These are phyloP conservation scores for Coenonympha glycerion DNA, from an alignment of 2,888 invertebrate species.

Conservation along the genomic window DNA sequence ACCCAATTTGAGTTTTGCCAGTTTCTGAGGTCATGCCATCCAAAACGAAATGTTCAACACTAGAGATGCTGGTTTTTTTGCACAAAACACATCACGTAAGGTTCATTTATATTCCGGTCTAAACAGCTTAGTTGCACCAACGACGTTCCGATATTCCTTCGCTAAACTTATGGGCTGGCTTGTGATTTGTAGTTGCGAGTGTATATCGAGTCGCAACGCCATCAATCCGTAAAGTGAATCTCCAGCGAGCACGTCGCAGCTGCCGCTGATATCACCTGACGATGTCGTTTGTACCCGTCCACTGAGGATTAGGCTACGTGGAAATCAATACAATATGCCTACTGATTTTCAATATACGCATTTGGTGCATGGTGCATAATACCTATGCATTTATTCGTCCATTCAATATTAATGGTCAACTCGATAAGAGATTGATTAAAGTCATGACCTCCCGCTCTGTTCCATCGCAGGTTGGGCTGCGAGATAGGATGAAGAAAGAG, in stretches of 20 bases:
- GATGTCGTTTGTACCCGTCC: conserved; percentile 62
- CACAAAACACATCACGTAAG: background rate
- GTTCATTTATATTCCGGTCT: background rate
- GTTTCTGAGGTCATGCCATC: no score
- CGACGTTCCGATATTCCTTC: conserved; percentile 6
- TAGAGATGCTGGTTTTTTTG: no score
- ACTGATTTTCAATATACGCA: conserved; percentile 28
- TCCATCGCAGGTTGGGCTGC: no score
- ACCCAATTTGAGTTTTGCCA: no score
- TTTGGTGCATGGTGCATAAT: no score
- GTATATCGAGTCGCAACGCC: conserved; percentile 54
- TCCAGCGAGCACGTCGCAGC: conserved; percentile 48
- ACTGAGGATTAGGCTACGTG: conserved; percentile 44
- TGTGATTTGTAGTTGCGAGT: conserved; percentile 45
- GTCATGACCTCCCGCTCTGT: no score
- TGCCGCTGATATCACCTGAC: conserved; percentile 64
- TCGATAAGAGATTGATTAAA: no score
- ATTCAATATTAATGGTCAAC: no score
- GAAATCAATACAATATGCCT: conserved; percentile 46
- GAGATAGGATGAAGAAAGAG: no score
- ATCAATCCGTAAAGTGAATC: conserved; percentile 66
- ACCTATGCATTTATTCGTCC: no score
- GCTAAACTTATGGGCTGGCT: conserved; percentile 23
- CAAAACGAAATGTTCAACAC: no score
- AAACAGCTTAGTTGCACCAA: background rate